A percentile compares a stretch with the other conserved stretches of the same genome.
phyloP scores from a whole-genome alignment of 2,888 invertebrate genomes.

The Coleophora flavipennella region DNA sequence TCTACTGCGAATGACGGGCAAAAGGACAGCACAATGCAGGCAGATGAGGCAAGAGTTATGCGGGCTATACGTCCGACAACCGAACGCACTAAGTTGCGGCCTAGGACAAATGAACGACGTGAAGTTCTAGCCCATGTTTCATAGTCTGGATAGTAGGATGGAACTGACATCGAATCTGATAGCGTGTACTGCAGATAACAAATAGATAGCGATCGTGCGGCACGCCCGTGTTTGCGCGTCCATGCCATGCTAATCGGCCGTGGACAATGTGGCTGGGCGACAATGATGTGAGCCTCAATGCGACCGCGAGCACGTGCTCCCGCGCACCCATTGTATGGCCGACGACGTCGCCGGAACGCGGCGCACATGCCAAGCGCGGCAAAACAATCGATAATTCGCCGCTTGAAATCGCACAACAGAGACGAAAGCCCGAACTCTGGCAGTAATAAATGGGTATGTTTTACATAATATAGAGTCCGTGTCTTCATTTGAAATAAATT shows the following conservation, averaged over 20 bases:
- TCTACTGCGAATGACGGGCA: conserved; percentile 37
- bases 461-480: conserved; percentile 46
- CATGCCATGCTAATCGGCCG: conserved; percentile 49
- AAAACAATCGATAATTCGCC: conserved; percentile 58
- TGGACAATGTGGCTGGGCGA: conserved; percentile 54
- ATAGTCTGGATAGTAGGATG: neutral
- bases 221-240: conserved; percentile 26
- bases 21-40: conserved; percentile 57
- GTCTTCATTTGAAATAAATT: conserved; percentile 48
- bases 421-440: conserved; percentile 46
- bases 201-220: conserved; percentile 56
- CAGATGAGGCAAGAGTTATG: conserved; percentile 32
- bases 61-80: neutral
- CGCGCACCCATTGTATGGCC: conserved; percentile 57
- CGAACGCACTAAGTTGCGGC: neutral
- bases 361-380: conserved; percentile 58
- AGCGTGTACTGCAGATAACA: conserved; percentile 27
- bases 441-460: conserved; percentile 42
- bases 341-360: conserved; percentile 50
- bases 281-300: conserved; percentile 45
- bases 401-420: conserved; percentile 37
- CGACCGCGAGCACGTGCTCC: conserved; percentile 60
- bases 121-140: neutral
- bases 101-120: neutral
- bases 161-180: neutral